phyloP scores from a whole-genome alignment of 2,113 vertebrate genomes.

The Silurus asotus region DNA sequence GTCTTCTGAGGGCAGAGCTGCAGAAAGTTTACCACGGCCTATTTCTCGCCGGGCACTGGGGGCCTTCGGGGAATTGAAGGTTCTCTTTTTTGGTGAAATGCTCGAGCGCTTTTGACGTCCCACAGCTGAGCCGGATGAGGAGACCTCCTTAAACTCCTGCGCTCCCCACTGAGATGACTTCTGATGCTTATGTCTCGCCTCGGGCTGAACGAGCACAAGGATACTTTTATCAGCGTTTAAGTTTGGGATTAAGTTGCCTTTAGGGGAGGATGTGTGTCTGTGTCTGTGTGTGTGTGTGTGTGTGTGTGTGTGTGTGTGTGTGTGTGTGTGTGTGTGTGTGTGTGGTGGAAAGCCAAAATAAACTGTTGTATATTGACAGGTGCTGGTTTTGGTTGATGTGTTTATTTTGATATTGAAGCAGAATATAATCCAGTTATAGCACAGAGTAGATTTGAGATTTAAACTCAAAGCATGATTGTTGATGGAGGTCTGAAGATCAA shows the following conservation, averaged over 20 bases:
- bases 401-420: not conserved
- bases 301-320: too few relatives aligned
- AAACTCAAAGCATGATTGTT: not conserved
- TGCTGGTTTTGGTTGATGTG: too few relatives aligned
- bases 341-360: too few relatives aligned
- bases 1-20: conserved; percentile 42
- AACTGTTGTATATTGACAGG: too few relatives aligned
- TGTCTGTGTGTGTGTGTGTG: not conserved
- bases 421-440: not conserved
- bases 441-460: not conserved
- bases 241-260: conserved; percentile 23
- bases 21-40: conserved; percentile 45
- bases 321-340: too few relatives aligned
- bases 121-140: conserved; percentile 26
- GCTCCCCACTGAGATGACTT: conserved; percentile 22
- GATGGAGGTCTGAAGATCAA: too few relatives aligned
- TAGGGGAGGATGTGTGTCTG: not conserved
- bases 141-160: conserved; percentile 45
- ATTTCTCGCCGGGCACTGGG: conserved; percentile 40
- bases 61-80: conserved; percentile 17
- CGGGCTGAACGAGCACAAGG: not conserved
- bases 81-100: conserved; percentile 39
- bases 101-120: conserved; percentile 46
- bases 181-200: conserved; percentile 28
- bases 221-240: conserved; percentile 28